phyloP scores from a whole-genome alignment of 2,888 invertebrate species.

The Caenorhabditis sp. region DNA sequence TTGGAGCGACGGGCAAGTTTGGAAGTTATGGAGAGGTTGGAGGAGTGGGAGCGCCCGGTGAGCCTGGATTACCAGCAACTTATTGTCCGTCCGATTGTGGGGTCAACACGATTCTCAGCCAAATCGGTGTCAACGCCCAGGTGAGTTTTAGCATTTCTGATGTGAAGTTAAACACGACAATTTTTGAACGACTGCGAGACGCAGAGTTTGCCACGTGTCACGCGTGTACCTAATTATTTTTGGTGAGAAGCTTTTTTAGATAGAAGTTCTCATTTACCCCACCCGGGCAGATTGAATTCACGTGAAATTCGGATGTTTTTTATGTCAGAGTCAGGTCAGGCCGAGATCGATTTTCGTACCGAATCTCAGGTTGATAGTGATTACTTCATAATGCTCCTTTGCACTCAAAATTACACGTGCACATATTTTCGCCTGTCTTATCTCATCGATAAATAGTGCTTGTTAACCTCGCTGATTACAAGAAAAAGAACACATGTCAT shows the following conservation, averaged over 20 bases:
- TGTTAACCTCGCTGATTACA: background rate
- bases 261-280: too few relatives aligned
- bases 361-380: too few relatives aligned
- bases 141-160: background rate
- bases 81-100: slow-evolving; percentile 61
- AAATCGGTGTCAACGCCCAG: slow-evolving; percentile 22
- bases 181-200: too few relatives aligned
- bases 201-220: too few relatives aligned
- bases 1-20: slow-evolving; percentile 57
- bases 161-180: too few relatives aligned
- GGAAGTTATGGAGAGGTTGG: slow-evolving; percentile 55
- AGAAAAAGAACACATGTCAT: background rate
- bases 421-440: background rate
- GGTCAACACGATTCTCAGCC: slow-evolving; percentile 50
- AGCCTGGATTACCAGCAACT: slow-evolving; percentile 53
- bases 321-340: too few relatives aligned
- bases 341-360: too few relatives aligned
- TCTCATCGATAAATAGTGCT: too few relatives aligned
- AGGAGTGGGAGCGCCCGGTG: slow-evolving; percentile 54
- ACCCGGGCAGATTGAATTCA: too few relatives aligned
- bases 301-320: too few relatives aligned
- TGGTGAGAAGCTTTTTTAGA: too few relatives aligned
- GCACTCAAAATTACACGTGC: background rate
- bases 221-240: too few relatives aligned
- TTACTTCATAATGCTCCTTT: background rate